A percentile compares a stretch with the other conserved stretches of the same genome.
phyloP scores from a whole-genome alignment of 1,140 invertebrate genomes.

The Bilobella aurantiaca region DNA sequence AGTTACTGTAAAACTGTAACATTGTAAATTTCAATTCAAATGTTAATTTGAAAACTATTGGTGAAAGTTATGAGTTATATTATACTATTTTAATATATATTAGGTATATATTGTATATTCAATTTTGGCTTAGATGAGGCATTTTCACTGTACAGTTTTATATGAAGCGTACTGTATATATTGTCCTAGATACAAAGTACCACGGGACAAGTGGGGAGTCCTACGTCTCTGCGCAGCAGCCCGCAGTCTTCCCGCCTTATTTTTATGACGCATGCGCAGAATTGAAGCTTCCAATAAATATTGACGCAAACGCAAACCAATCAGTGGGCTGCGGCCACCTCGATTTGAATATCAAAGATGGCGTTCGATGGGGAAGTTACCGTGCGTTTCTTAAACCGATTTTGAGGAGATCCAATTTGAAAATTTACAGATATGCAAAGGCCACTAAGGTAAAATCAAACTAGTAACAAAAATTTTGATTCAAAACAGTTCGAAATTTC shows the following conservation, averaged over 20 bases:
- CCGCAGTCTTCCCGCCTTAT: background rate
- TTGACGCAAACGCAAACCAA: conserved; percentile 1
- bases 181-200: conserved; percentile 36
- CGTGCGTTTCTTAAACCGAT: conserved; percentile 55
- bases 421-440: conserved; percentile 43
- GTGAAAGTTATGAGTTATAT: background rate
- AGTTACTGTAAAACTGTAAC: too few relatives aligned
- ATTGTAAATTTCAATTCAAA: too few relatives aligned
- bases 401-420: conserved; percentile 42
- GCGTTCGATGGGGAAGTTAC: conserved; percentile 67
- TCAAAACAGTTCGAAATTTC: background rate
- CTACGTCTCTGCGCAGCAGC: background rate
- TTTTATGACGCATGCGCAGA: background rate
- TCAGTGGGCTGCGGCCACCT: background rate
- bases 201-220: conserved; percentile 9
- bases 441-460: conserved; percentile 39
- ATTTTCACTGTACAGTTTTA: too few relatives aligned
- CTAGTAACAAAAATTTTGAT: conserved; percentile 13
- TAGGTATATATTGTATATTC: too few relatives aligned
- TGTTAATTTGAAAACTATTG: too few relatives aligned
- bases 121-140: too few relatives aligned
- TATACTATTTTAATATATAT: background rate
- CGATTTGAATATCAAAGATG: conserved; percentile 62
- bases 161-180: too few relatives aligned
- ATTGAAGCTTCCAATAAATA: conserved; percentile 3